Evolutionary conservation across 1,140 invertebrate species (phyloP), one percentile per base, ranked within the genome.

Genomic region (Plodia interpunctella): DNA sequence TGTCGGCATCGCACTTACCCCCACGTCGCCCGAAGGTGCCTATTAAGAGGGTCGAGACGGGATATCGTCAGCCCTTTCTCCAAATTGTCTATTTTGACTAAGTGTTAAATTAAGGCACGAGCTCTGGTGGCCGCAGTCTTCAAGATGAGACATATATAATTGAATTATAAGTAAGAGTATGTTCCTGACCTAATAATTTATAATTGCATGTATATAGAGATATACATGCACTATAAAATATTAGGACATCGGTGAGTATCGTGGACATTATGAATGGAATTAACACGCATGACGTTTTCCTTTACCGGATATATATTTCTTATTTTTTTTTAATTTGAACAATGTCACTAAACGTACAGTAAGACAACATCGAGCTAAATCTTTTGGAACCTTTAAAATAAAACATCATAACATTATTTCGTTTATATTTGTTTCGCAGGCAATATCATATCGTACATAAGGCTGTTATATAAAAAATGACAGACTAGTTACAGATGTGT

Each of bases 1-100:
- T 86, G 80, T 88, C 82, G 83, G 72, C 78, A 82, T 85, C 70
- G 74, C 77, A 78, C 79, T 79, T 82, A 76, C 68, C 74, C 72
- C 67, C 63, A 57, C 64, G 60, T 66, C 70, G 21, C 62, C 72
- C 71, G 68, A 77, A 84, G 77, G 81, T 72, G 73, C 74, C 77
- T 85, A 84, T 87, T 88, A 88, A 74, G 74, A 77, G 76, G 78
- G 78, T 79, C 69, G 68, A 66, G 60, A 61, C 44, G 61, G 63
- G 66, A 76, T 70, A 78, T 73, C 69, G 68, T 78, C 59, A 74
- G 76, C 68, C 70, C 71, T 70, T 66, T 62, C 62, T 57, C 60
- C 52, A 57, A 77, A 72, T 74, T 74, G 66, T 66, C 68, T 78
- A 80, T 78, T 78, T 76, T 74, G 76, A 74, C 65, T 72, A 74